phyloP scores from a whole-genome alignment of 2,888 invertebrate species.

The Noctua janthina region DNA sequence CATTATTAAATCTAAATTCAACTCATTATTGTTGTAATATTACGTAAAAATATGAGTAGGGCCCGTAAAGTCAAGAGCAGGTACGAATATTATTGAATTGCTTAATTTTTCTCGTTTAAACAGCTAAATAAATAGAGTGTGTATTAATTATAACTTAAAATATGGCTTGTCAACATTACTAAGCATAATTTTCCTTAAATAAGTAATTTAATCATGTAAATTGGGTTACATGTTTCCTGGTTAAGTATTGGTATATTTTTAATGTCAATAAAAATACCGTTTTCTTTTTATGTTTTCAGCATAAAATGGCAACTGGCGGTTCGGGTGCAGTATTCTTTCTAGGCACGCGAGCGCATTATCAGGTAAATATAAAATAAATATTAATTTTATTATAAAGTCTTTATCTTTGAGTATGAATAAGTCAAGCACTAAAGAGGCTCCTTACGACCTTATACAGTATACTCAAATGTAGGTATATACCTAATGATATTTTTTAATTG shows the following conservation, averaged over 20 bases:
- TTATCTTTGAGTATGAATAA: slow-evolving; percentile 39
- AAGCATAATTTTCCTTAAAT: background rate
- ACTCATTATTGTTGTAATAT: background rate
- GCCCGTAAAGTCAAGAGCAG: background rate
- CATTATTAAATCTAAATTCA: background rate
- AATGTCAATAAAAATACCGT: background rate
- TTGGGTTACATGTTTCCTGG: background rate
- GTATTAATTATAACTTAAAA: background rate
- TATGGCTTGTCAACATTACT: background rate
- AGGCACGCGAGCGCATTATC: slow-evolving; percentile 86
- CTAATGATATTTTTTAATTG: background rate
- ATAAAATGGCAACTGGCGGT: slow-evolving; percentile 78
- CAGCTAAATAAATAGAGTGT: background rate
- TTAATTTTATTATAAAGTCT: background rate
- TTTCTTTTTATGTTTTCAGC: slow-evolving; percentile 48
- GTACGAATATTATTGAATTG: background rate
- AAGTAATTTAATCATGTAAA: background rate
- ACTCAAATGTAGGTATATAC: background rate
- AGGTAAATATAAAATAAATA: slow-evolving; percentile 72
- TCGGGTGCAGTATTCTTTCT: slow-evolving; percentile 86
- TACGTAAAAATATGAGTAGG: slow-evolving; percentile 17
- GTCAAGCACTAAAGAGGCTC: background rate
- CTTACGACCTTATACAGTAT: background rate
- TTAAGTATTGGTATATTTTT: background rate
- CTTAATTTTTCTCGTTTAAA: fast-evolving